Evolutionary conservation across 2,113 vertebrate genomes (phyloP).

Genomic region (Colaptes auratus): DNA sequence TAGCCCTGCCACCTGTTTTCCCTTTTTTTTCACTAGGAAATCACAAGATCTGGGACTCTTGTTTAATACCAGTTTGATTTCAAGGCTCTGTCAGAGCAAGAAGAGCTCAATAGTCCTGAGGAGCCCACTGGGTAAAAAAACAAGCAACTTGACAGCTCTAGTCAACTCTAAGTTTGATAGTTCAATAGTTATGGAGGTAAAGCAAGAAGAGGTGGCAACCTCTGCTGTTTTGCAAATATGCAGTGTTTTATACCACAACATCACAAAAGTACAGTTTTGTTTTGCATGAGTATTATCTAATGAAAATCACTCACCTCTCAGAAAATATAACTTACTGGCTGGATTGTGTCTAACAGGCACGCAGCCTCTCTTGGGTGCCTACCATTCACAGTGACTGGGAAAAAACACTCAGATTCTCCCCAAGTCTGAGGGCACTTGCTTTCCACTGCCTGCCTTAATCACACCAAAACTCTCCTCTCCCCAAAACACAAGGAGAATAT

Average conservation of each 20-base stretch:
- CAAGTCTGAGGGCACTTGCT: background rate
- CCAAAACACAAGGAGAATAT: background rate
- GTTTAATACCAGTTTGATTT: background rate
- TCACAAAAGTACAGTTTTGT: background rate
- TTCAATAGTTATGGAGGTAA: background rate
- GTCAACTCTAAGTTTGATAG: background rate
- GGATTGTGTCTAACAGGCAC: background rate
- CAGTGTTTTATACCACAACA: background rate
- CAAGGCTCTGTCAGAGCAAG: background rate
- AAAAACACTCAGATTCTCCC: background rate
- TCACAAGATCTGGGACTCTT: background rate
- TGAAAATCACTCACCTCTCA: background rate
- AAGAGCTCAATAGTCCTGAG: background rate
- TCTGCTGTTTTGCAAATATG: background rate
- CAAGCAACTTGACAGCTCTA: background rate
- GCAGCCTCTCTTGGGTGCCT: background rate
- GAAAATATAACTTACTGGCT: background rate
- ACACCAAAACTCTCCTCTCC: background rate
- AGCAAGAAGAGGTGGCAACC: background rate
- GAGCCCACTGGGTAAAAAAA: background rate
- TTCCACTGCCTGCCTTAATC: background rate
- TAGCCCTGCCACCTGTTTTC: constrained; percentile 20
- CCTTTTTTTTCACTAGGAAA: background rate
- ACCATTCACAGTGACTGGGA: background rate
- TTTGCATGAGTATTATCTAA: background rate